Base-by-base conservation (phyloP, 2,113 vertebrate species). In the Sterrhoptilus dennistouni region DNA sequence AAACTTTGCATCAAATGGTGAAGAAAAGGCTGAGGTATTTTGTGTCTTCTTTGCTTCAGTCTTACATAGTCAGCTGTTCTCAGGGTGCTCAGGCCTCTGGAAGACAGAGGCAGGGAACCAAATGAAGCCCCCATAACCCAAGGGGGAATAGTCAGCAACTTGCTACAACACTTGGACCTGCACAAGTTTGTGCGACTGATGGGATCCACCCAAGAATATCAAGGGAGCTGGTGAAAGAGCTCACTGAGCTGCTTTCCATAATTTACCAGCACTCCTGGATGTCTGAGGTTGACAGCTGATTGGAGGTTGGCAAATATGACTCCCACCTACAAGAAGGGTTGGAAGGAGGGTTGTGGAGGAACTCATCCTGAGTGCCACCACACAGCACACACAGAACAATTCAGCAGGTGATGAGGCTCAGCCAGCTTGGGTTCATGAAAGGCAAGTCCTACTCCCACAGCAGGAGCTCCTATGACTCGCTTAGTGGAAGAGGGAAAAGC, bases 401-500 rank as follows among this genome's bases (percentile, higher is more conserved):
- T 42, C 19, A n/a, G 8, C 13, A 38, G 21, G 9, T 6, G 5
- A 76, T 66, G 14, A 45, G 36, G 13, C 21, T n/a, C 17, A 36
- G 25, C 7, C 9, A 35, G 1, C 12, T 38, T 4, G 4, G 3
- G 12, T 18, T 89, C 6, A 3, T 47, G 21, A 57, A 66, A 42
- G 6, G 8, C 20, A 44, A 12, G 25, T n/a, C 16, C 14, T 56
- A 3, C 35, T 45, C 50, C 7, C 59, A 11, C 11, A 22, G 29
- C 3, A 31, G 15, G 6, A 31, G 7, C 5, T 49, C 5, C 7
- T 45, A 8, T 27, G n/a, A 40, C 29, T 29, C 0, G 0, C 5
- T 7, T 11, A 35, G 35, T 29, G 33, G 13, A 33, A 60, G 52
- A 71, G 2, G 4, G 33, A 56, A 81, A 81, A 25, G 8, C 35